phyloP scores from a whole-genome alignment of 2,797 vertebrate genomes.

The Aldrovandia affinis region DNA sequence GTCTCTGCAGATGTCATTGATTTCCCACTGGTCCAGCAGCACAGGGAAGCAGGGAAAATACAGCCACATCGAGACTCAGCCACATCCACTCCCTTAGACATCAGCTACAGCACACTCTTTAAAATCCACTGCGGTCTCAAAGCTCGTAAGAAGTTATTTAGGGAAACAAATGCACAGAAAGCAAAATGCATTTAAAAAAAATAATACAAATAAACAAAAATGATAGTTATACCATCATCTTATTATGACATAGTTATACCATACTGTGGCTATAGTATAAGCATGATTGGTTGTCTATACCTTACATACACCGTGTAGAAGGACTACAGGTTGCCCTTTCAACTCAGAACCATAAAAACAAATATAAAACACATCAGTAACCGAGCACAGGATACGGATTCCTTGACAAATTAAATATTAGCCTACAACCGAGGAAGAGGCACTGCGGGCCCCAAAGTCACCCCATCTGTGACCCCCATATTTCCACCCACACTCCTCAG shows the following conservation, averaged over 20 bases:
- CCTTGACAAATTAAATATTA: not conserved
- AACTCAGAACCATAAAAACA: not conserved
- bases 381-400: not conserved
- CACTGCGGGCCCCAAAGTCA: not conserved
- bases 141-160: too few species aligned
- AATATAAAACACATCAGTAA: not conserved
- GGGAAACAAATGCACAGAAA: too few species aligned
- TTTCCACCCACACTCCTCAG: not conserved
- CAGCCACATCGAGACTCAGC: not conserved
- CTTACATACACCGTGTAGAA: not conserved
- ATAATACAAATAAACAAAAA: too few species aligned
- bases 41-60: not conserved
- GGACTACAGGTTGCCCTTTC: not conserved
- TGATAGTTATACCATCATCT: too few species aligned
- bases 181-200: too few species aligned
- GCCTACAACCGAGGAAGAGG: not conserved
- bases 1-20: slow-evolving; percentile 28
- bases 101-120: not conserved
- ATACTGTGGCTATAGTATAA: too few species aligned
- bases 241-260: too few species aligned
- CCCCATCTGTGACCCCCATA: not conserved
- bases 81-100: not conserved
- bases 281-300: not conserved
- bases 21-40: slow-evolving; percentile 17
- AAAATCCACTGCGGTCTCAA: not conserved